phyloP scores from a whole-genome alignment of 1,140 invertebrate species.

The Heterodera carotae region DNA sequence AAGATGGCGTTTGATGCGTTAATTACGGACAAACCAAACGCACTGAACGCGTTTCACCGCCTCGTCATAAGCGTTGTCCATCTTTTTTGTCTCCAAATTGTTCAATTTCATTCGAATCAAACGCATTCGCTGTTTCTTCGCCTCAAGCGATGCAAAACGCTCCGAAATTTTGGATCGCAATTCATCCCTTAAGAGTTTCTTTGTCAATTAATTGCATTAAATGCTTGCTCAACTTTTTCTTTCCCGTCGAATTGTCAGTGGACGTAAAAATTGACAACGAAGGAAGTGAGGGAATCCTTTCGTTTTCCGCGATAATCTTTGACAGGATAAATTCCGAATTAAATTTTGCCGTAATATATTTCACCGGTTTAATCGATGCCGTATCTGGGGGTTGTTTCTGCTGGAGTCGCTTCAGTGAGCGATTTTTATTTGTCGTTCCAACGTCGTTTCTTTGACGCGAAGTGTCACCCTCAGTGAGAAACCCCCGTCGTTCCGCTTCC shows the following conservation, averaged over 20 bases:
- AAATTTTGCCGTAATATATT: background rate
- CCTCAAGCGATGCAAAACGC: constrained; percentile 38
- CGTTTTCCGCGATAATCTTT: constrained; percentile 12
- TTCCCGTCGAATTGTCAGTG: background rate
- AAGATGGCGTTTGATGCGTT: constrained; percentile 2
- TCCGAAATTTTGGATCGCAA: constrained; percentile 39
- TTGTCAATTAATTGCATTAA: background rate
- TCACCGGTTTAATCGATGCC: constrained; percentile 1
- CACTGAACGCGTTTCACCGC: constrained; percentile 37
- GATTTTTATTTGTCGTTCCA: background rate
- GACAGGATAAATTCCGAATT: no score
- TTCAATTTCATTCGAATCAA: constrained; percentile 26
- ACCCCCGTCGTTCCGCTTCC: constrained; percentile 32
- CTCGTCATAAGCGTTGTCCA: constrained; percentile 35
- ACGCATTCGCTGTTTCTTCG: constrained; percentile 43
- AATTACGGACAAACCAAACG: constrained; percentile 10
- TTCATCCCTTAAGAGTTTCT: constrained; percentile 38
- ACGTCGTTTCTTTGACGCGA: background rate
- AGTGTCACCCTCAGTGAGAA: background rate
- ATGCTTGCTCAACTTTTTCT: constrained; percentile 10
- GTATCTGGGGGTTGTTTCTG: background rate
- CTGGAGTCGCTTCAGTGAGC: background rate
- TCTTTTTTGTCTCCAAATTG: constrained; percentile 33
- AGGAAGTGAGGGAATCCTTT: constrained; percentile 24
- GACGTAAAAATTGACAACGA: constrained; percentile 2